Base-by-base conservation (phyloP, 2,797 vertebrate genomes). In the Sparus aurata region DNA sequence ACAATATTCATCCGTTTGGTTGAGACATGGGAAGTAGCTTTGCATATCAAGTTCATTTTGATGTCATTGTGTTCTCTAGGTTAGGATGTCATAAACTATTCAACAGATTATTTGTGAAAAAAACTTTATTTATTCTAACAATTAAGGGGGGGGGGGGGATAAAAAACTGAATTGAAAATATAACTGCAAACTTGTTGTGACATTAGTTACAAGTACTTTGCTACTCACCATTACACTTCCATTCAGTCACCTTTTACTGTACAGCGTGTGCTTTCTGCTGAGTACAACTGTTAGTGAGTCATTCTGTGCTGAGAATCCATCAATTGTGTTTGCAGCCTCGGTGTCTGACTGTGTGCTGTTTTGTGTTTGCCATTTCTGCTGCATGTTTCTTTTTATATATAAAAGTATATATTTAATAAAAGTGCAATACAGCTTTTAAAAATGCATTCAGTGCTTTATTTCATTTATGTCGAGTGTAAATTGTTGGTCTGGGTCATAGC, bases 391-490 rank as follows among this genome's bases (percentile, higher is more conserved):
- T 64, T 41, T 43, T 38, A 38, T 38, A 38, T 38, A 38, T 38
- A 38, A 8, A 38, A 1, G 57, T n/a, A 73, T 67, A 73, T 76
- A 50, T 90, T 86, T 67, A 89, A 90, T 90, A 83, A 90, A 92
- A 86, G 84, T 90, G 80, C 87, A 84, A 88, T 85, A 50, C 20
- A 82, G 25, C 20, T 62, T 79, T 77, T 69, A 27, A 70, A 15
- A 15, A 8, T 43, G 38, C n/a, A 55, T 3, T 1, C 1, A 1
- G 38, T 54, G 50, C 22, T 13, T 55, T 49, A 9, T 77, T 75
- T 78, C 0, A 34, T 78, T 68, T 12, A 13, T 45, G 15, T 15
- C 1, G 27, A 58, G 27, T 46, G 12, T 55, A 2, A 64, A 52
- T 59, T 13, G 16, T 34, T 10, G 34, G 34, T 9, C 34, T 38